phyloP scores from a whole-genome alignment of 2,113 vertebrate species.

The Panthera tigris region DNA sequence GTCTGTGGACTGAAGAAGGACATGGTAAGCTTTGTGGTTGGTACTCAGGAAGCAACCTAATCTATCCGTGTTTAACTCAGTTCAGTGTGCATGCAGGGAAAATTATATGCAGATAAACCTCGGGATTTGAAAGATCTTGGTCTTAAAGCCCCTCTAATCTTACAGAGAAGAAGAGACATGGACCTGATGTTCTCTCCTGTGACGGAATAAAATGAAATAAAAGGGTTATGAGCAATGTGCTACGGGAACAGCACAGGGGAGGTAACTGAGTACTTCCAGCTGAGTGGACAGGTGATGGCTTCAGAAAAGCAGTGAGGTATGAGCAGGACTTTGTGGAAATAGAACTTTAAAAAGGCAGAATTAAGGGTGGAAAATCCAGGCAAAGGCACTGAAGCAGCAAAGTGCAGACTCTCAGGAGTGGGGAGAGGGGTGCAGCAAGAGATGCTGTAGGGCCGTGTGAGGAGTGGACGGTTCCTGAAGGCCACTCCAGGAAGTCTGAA shows the following conservation, averaged over 20 bases:
- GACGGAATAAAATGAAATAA: background rate
- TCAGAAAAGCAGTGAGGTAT: background rate
- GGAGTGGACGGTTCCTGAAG: background rate
- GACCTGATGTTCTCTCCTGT: background rate
- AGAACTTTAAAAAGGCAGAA: background rate
- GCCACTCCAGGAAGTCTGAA: background rate
- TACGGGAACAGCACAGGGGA: accelerated
- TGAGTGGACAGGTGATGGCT: background rate
- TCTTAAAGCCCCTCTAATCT: background rate
- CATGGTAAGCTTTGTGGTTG: background rate
- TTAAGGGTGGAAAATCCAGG: background rate
- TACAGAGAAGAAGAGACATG: background rate
- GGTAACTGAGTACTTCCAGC: background rate
- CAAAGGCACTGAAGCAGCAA: background rate
- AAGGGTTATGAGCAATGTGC: too few relatives aligned
- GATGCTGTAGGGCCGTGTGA: too few relatives aligned
- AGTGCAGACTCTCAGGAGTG: background rate
- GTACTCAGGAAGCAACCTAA: background rate
- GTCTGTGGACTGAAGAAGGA: background rate
- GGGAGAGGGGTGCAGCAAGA: background rate
- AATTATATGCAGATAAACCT: background rate
- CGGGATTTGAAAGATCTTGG: background rate
- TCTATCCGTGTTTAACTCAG: background rate
- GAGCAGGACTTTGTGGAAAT: background rate
- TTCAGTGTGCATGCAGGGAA: background rate